Conservation (phyloP, 37 sponge, comb jelly and placozoan genomes). For the Halisarca cf. caerulea region DNA sequence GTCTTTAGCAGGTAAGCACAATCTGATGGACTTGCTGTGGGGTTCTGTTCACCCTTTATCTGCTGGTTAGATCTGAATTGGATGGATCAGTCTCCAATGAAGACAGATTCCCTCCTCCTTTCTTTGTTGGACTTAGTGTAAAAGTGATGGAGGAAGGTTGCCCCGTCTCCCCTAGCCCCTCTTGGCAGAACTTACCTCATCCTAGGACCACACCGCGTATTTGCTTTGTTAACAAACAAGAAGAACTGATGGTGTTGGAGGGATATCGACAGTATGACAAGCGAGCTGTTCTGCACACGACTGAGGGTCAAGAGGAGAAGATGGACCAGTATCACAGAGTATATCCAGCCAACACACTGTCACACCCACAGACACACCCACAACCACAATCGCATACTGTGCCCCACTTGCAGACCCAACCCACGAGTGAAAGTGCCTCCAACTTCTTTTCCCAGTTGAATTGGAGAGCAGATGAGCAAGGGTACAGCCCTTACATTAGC, state of each 20-base stretch:
- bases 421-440: background rate
- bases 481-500: conserved; percentile 36
- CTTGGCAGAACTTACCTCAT: conserved; percentile 73
- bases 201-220: conserved; percentile 45
- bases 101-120: conserved; percentile 72
- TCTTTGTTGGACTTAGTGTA: conserved; percentile 57
- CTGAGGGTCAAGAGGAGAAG: background rate
- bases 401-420: background rate
- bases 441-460: conserved; percentile 44
- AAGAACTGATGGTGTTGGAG: conserved; percentile 48
- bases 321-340: too few species aligned
- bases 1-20: conserved; percentile 56
- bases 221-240: conserved; percentile 56
- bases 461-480: conserved; percentile 19
- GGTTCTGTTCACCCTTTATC: too few species aligned
- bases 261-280: conserved; percentile 45
- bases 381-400: background rate
- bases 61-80: conserved; percentile 43
- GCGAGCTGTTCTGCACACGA: background rate
- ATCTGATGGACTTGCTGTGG: too few species aligned
- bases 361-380: background rate
- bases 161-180: background rate
- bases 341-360: background rate
- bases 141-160: background rate
- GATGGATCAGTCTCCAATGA: conserved; percentile 58